phyloP scores from a whole-genome alignment of 2,113 vertebrate genomes.

The Crocuta crocuta region DNA sequence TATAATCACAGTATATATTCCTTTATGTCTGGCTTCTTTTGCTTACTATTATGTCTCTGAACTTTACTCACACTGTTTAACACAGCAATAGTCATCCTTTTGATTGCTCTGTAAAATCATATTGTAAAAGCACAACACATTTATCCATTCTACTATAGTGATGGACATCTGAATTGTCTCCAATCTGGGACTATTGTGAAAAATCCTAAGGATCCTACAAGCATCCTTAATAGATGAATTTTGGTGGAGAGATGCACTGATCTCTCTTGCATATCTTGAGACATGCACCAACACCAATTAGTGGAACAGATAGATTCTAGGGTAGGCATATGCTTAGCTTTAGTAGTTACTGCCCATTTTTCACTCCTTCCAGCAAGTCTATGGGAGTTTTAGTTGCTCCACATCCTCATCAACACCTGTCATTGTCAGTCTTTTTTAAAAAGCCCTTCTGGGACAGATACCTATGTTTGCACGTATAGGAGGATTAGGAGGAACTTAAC shows the following conservation, averaged over 20 bases:
- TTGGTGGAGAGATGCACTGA: neutral
- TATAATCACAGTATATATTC: neutral
- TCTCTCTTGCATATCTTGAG: neutral
- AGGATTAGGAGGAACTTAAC: too few relatives aligned
- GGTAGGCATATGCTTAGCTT: neutral
- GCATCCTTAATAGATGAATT: neutral
- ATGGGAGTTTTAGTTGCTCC: neutral
- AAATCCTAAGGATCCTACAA: neutral
- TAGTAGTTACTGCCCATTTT: neutral
- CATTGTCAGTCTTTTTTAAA: neutral
- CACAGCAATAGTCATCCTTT: neutral
- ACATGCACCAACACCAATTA: neutral
- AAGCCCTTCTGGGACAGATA: too few relatives aligned
- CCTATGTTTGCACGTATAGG: too few relatives aligned
- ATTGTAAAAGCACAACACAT: neutral
- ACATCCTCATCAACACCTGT: neutral
- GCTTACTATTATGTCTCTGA: neutral
- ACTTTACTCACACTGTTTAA: neutral
- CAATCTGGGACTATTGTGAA: neutral
- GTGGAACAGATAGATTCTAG: neutral
- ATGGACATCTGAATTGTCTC: neutral
- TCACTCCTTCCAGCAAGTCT: neutral
- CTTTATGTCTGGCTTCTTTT: slow-evolving; percentile 14
- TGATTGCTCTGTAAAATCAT: neutral
- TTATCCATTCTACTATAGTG: neutral